Evolutionary conservation across 2,888 invertebrate species (phyloP), one percentile per base, ranked within the genome.

Genomic region (Autographa gamma): DNA sequence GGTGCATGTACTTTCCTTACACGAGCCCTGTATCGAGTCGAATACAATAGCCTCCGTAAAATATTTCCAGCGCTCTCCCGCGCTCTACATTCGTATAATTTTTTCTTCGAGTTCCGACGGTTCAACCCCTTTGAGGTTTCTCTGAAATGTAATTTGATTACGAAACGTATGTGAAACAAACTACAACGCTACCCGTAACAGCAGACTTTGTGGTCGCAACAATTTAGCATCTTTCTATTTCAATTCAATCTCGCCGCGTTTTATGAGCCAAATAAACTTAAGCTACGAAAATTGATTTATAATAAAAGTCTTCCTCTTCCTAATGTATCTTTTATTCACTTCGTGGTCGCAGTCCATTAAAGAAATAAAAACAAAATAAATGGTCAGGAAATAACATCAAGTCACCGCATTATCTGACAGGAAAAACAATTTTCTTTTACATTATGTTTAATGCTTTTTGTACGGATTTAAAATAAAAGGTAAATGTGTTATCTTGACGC

Each of bases 381-480:
- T 80, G 74, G 74, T 31, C 41, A 78, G 78, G 80, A 88, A 89
- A 87, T 85, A 79, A 76, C 76, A 82, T 82, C 71, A 80, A 73
- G 78, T 82, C 82, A 80, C 73, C 72, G 66, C 74, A 74, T 77
- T 81, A 84, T 86, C 80, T 63, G 59, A 9, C 31, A 54, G 67
- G 54, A 48, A 69, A 64, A 77, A 52, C 34, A 61, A 60, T 69
- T 66, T 77, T 69, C 31, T 43, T 66, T 60, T 31, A 25, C 54
- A 52, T 71, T 80, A 66, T 64, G 16, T 69, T 4, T 69, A 71
- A 80, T 76, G 59, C 32, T 59, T 79, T 75, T 58, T 48, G 19
- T 79, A 64, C 63, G 18, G 48, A 60, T 70, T 60, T 6, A 34
- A 64, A 56, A 58, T 8, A 61, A 38, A 61, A 38, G 14, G 16